phyloP scores from a whole-genome alignment of 2,113 vertebrate species.

The Pelodiscus sinensis region DNA sequence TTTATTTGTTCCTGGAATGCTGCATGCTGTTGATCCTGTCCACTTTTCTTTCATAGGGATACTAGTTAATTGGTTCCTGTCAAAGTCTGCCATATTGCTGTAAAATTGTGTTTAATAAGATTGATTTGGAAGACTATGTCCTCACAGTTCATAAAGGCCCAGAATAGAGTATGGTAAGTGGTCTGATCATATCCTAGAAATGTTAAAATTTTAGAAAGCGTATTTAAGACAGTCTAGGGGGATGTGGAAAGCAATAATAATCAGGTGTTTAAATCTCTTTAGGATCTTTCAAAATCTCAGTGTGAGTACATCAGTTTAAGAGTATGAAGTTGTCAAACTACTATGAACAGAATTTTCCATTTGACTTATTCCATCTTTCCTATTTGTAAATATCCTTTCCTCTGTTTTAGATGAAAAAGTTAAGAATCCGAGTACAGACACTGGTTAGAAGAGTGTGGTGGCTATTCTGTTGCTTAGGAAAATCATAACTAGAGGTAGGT shows the following conservation, averaged over 20 bases:
- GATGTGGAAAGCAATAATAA: background rate
- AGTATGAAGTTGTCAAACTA: background rate
- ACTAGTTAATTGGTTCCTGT: rapidly evolving
- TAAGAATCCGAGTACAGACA: background rate
- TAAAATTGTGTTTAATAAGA: background rate
- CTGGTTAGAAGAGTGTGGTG: background rate
- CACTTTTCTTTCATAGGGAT: background rate
- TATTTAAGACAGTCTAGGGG: background rate
- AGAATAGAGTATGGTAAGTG: background rate
- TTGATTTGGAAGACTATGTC: background rate
- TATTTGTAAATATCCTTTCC: background rate
- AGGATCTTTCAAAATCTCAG: background rate
- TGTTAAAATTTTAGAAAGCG: background rate
- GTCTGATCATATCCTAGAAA: background rate
- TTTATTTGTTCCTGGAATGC: background rate
- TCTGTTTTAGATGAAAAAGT: background rate
- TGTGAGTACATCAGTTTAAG: background rate
- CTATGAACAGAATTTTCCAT: background rate
- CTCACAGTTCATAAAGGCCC: background rate
- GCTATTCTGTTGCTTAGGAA: background rate
- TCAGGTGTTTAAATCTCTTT: background rate
- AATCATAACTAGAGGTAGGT: background rate
- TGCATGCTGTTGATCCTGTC: background rate
- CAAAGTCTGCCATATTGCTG: background rate
- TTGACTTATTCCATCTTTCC: background rate